A percentile compares a stretch with the other conserved stretches of the same genome.
Evolutionary conservation across 2,888 invertebrate species (phyloP).

Genomic region (Teleiodes luculella): DNA sequence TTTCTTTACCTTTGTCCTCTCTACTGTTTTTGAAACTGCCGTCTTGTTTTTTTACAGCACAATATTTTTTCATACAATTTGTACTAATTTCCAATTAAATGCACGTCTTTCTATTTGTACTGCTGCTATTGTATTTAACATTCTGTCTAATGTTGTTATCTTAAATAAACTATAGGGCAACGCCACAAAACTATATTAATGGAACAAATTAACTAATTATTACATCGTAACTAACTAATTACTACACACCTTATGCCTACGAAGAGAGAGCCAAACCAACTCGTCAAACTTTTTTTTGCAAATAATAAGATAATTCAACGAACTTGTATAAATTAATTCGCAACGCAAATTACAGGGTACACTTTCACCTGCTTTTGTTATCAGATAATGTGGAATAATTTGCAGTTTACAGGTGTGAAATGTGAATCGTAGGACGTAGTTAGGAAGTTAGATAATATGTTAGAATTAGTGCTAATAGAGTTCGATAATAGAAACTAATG

Average conservation of each 20-base stretch:
- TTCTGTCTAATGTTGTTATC: too few relatives aligned
- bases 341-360: constrained; percentile 31
- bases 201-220: background rate
- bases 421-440: background rate
- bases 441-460: background rate
- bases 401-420: background rate
- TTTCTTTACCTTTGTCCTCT: too few relatives aligned
- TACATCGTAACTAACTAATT: too few relatives aligned
- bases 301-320: constrained; percentile 46
- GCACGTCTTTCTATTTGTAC: too few relatives aligned
- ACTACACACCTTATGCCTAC: constrained; percentile 10
- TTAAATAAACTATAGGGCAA: too few relatives aligned
- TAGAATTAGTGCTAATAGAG: background rate
- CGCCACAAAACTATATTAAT: too few relatives aligned
- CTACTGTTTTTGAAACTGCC: too few relatives aligned
- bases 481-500: background rate
- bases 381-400: constrained; percentile 1
- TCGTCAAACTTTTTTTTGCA: constrained; percentile 31
- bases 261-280: constrained; percentile 27
- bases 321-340: constrained; percentile 33
- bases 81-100: too few relatives aligned
- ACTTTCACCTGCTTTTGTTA: constrained; percentile 33
- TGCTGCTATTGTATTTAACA: too few relatives aligned
- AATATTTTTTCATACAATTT: too few relatives aligned
- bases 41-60: too few relatives aligned